phyloP scores from a whole-genome alignment of 2,113 vertebrate species.

The Rhynchomys soricoides region DNA sequence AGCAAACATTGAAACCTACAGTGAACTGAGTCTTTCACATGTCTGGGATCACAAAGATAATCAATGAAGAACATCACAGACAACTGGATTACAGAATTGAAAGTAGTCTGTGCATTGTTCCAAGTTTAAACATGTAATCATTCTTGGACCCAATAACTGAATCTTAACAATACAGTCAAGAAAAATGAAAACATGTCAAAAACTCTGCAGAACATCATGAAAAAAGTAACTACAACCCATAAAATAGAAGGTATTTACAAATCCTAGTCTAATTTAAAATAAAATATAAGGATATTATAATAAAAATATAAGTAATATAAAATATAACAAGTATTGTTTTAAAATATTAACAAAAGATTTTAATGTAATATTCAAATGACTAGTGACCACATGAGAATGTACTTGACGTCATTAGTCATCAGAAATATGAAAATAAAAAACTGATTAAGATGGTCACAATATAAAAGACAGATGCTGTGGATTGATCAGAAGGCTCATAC shows the following conservation, averaged over 20 bases:
- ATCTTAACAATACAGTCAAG: neutral
- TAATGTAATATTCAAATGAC: neutral
- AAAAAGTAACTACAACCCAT: neutral
- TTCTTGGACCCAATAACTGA: neutral
- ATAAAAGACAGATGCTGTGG: neutral
- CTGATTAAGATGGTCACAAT: neutral
- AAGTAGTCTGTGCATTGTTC: neutral
- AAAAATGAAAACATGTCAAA: neutral
- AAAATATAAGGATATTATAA: neutral
- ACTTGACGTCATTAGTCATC: neutral
- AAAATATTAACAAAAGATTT: neutral
- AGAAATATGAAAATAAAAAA: neutral
- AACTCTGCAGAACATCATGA: neutral
- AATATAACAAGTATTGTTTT: neutral
- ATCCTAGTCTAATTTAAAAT: neutral
- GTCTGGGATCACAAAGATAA: neutral
- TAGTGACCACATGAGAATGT: neutral
- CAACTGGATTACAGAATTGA: neutral
- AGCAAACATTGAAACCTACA: neutral
- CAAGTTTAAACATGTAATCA: neutral
- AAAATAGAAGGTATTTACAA: neutral
- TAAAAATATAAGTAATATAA: neutral
- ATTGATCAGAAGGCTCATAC: neutral
- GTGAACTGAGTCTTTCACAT: neutral
- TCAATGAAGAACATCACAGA: neutral